Conservation (phyloP, 2,888 invertebrate genomes). For the Tipula lateralis region DNA sequence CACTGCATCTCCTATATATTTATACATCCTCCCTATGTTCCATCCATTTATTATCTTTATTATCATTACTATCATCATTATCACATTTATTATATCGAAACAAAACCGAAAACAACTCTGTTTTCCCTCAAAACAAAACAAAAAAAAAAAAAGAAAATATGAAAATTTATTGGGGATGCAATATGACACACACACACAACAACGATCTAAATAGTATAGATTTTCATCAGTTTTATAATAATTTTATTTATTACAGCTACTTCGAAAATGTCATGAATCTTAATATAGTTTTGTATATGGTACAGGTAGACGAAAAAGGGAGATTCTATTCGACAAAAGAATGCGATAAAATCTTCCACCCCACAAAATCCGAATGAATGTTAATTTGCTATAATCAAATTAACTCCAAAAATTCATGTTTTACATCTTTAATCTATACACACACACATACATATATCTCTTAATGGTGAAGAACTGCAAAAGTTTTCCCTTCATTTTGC, state of each 20-base stretch:
- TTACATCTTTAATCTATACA: neutral
- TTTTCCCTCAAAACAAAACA: neutral
- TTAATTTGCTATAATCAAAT: constrained; percentile 11
- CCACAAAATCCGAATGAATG: neutral
- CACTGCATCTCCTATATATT: neutral
- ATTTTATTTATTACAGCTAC: neutral
- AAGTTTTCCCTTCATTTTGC: neutral
- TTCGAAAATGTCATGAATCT: neutral
- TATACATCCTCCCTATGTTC: neutral
- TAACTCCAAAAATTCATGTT: neutral
- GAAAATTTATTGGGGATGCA: constrained; percentile 19
- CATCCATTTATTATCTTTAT: constrained; percentile 2
- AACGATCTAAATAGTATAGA: neutral
- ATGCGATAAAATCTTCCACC: neutral
- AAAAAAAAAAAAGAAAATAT: neutral
- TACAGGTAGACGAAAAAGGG: neutral
- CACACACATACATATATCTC: neutral
- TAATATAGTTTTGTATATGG: neutral
- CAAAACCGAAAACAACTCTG: neutral
- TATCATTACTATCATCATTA: constrained; percentile 24
- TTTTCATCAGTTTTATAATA: constrained; percentile 6
- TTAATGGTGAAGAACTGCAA: too few relatives aligned
- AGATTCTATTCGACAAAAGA: neutral
- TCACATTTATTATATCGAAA: neutral
- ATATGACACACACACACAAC: neutral